phyloP scores from a whole-genome alignment of 1,140 invertebrate species.

The Elymnias hypermnestra region DNA sequence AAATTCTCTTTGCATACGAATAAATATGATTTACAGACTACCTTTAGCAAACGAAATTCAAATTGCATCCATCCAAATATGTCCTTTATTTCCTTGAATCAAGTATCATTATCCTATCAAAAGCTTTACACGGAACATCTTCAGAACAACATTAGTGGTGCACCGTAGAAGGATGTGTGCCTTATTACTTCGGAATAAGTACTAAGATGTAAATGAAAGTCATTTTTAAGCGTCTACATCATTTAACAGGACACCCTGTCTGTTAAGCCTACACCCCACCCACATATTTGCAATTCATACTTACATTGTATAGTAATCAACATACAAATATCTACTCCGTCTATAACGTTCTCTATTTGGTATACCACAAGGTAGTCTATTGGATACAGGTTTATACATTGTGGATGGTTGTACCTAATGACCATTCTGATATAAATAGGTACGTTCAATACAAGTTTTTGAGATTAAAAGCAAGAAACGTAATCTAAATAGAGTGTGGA shows the following conservation, averaged over 20 bases:
- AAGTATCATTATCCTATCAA: neutral
- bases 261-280: conserved; percentile 19
- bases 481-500: conserved; percentile 10
- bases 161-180: conserved; percentile 8
- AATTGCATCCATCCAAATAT: neutral
- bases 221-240: conserved; percentile 23
- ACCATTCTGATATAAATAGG: conserved; percentile 17
- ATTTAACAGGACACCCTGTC: conserved; percentile 24
- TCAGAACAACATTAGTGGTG: conserved; percentile 1
- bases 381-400: neutral
- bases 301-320: conserved; percentile 14
- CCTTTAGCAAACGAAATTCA: neutral
- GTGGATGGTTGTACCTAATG: conserved; percentile 13
- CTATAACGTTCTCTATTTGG: neutral
- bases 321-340: neutral
- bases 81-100: neutral
- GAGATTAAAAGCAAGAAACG: conserved; percentile 7
- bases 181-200: conserved; percentile 14
- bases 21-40: conserved; percentile 14
- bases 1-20: conserved; percentile 21
- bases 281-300: conserved; percentile 25
- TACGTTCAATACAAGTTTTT: conserved; percentile 11
- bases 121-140: neutral
- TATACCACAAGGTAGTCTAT: neutral
- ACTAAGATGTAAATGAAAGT: conserved; percentile 15